Conservation (phyloP, 2,113 vertebrate species). For the Malurus elegans region DNA sequence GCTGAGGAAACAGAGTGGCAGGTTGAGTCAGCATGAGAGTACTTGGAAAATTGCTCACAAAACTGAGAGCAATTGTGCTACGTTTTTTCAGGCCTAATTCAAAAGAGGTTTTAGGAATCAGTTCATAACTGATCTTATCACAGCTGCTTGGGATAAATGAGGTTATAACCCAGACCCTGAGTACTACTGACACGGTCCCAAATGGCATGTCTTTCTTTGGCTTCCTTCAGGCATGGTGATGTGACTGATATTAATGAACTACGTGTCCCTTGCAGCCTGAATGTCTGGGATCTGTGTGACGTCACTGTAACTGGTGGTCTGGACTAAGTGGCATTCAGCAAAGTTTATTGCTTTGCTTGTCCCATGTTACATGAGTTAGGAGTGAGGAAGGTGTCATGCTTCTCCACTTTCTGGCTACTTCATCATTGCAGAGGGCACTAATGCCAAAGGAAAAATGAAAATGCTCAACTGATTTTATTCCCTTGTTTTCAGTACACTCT, state of each 20-base stretch:
- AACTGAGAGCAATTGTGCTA: not conserved
- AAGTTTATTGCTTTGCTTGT: not conserved
- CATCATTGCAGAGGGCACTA: not conserved
- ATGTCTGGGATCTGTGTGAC: not conserved
- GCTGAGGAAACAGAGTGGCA: not conserved
- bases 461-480: not conserved
- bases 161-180: not conserved
- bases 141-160: fast-evolving
- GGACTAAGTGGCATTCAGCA: not conserved
- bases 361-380: not conserved
- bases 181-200: fast-evolving
- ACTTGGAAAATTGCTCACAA: not conserved
- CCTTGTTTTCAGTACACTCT: not conserved
- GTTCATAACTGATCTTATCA: not conserved
- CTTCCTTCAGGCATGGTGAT: not conserved
- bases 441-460: not conserved
- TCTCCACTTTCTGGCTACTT: not conserved
- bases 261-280: not conserved
- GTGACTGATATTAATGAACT: not conserved
- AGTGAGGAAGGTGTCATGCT: not conserved
- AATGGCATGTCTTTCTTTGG: not conserved
- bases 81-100: not conserved
- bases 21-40: not conserved
- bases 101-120: not conserved
- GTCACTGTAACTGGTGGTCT: not conserved